Evolutionary conservation across 2,113 vertebrate species (phyloP).

Genomic region (Chloroceryle aenea): DNA sequence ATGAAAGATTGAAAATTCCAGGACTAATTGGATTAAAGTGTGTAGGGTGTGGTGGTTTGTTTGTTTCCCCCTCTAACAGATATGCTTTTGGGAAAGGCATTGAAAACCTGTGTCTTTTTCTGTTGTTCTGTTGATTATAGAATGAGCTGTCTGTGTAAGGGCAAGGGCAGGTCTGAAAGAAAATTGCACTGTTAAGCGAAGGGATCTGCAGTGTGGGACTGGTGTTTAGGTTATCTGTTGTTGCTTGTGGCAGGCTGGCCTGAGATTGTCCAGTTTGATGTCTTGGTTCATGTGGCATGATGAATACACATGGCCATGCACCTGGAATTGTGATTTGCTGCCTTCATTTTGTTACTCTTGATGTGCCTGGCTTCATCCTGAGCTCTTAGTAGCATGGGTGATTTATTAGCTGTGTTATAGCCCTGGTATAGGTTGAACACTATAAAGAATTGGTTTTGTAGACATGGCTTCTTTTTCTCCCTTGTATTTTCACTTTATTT

Average conservation of each 20-base stretch:
- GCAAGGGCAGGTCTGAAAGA: neutral
- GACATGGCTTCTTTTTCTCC: neutral
- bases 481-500: neutral
- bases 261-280: neutral
- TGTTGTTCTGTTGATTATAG: neutral
- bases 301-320: neutral
- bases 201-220: rapidly evolving
- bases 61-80: neutral
- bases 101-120: neutral
- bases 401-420: neutral
- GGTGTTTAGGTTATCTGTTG: neutral
- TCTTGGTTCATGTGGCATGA: rapidly evolving
- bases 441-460: neutral
- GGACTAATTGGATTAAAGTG: neutral
- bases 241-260: neutral
- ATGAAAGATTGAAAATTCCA: neutral
- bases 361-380: neutral
- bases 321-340: neutral
- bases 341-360: neutral
- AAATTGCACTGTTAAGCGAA: neutral
- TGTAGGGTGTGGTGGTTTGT: neutral
- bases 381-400: neutral
- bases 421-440: neutral
- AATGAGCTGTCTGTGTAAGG: neutral
- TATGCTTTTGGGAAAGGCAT: neutral